Percentiles rank a stretch among this genome's conserved stretches.
Conservation (phyloP, 1,140 invertebrate genomes). For the Atta texana region DNA sequence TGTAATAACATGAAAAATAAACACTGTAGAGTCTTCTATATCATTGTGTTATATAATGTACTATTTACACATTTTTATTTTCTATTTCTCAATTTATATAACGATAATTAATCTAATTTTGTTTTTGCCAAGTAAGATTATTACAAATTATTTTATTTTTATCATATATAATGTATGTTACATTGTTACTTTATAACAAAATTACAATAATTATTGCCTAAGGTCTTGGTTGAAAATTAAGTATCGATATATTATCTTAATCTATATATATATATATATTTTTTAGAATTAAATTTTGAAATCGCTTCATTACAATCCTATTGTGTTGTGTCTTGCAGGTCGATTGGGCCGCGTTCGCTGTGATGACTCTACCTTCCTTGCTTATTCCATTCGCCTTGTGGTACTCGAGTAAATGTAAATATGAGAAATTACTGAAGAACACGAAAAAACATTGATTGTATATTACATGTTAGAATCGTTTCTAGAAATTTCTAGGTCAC, state of each 20-base stretch:
- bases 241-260: not conserved
- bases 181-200: not conserved
- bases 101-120: not conserved
- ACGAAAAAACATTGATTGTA: conserved; percentile 82
- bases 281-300: not conserved
- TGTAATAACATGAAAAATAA: not conserved
- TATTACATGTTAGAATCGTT: conserved; percentile 12
- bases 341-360: conserved; percentile 98
- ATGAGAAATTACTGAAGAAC: conserved; percentile 90
- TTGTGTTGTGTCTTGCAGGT: conserved; percentile 85
- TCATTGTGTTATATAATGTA: not conserved
- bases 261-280: not conserved
- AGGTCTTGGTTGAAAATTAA: not conserved
- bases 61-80: not conserved
- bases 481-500: conserved; percentile 65
- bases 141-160: conserved; percentile 11
- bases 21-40: not conserved
- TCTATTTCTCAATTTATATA: not conserved
- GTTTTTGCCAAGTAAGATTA: not conserved
- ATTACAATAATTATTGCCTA: conserved; percentile 2
- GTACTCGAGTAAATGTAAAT: conserved; percentile 98
- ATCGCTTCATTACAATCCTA: not conserved
- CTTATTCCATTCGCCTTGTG: conserved; percentile 97
- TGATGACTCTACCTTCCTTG: conserved; percentile 98
- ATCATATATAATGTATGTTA: not conserved